A percentile compares a stretch with the other conserved stretches of the same genome.
phyloP scores from a whole-genome alignment of 2,888 invertebrate genomes.

The Caenorhabditis plicata region DNA sequence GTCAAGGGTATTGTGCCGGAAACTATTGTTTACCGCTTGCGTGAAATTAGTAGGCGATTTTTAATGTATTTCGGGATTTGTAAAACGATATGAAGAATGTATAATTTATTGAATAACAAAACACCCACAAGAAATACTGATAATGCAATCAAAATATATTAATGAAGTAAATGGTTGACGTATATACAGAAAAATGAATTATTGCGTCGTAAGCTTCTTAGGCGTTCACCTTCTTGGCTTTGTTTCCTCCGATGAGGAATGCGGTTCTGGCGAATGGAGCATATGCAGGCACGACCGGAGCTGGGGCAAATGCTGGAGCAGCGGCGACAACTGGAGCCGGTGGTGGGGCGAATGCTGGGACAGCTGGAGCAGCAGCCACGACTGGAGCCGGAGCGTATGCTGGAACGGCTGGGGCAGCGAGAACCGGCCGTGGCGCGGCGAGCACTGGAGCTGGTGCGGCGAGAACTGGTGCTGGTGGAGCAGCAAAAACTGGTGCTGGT shows the following conservation, averaged over 20 bases:
- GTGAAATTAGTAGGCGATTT: no score
- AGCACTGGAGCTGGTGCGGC: constrained; percentile 13
- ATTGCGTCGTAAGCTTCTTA: no score
- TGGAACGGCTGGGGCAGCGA: constrained; percentile 23
- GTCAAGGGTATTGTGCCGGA: no score
- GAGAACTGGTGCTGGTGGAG: constrained; percentile 16
- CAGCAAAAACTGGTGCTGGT: constrained; percentile 20
- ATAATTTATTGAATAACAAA: no score
- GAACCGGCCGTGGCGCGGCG: constrained; percentile 9
- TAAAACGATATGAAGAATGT: no score
- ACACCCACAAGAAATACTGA: no score
- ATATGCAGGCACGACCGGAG: constrained; percentile 16
- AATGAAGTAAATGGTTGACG: no score
- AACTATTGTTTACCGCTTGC: no score
- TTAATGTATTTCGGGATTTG: no score
- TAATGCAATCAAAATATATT: no score
- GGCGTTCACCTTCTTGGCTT: constrained; percentile 31
- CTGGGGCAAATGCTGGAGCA: constrained; percentile 11
- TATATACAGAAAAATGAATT: constrained; percentile 10
- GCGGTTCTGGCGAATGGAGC: constrained; percentile 43
- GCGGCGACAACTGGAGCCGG: constrained; percentile 10
- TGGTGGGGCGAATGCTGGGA: constrained; percentile 16
- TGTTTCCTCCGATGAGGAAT: constrained; percentile 40
- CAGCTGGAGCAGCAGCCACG: constrained; percentile 23
- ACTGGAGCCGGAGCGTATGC: constrained; percentile 17